Conservation (phyloP, 2,888 invertebrate genomes). For the Megalurothrips usitatus region DNA sequence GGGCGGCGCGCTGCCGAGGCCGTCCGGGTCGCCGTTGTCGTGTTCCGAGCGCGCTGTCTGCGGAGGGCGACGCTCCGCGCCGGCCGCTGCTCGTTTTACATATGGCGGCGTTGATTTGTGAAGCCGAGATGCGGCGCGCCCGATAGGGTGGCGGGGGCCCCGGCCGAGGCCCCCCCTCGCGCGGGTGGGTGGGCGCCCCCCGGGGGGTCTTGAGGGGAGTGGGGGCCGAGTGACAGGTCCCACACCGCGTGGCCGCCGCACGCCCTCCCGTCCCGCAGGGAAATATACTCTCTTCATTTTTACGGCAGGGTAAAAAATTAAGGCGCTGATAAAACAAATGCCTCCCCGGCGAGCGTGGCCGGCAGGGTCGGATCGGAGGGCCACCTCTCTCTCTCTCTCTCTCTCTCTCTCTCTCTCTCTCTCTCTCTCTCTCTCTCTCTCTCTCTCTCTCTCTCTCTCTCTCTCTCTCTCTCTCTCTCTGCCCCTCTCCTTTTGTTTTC, state of each 20-base stretch:
- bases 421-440: too few relatives aligned
- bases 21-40: background rate
- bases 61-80: background rate
- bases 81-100: background rate
- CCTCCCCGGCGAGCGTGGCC: background rate
- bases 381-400: too few relatives aligned
- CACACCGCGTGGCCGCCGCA: background rate
- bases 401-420: too few relatives aligned
- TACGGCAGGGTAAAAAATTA: conserved; percentile 5
- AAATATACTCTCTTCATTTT: background rate
- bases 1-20: background rate
- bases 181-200: background rate
- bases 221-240: background rate
- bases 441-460: too few relatives aligned
- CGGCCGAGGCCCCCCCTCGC: background rate
- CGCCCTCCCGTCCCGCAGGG: background rate
- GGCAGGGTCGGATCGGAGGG: background rate
- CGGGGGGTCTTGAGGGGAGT: background rate
- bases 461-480: too few relatives aligned
- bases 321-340: conserved; percentile 19
- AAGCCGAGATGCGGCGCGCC: conserved; percentile 12
- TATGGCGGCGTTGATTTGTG: conserved; percentile 18
- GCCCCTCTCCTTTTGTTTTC: background rate
- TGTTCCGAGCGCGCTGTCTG: background rate
- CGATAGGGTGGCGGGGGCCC: background rate